A percentile compares a stretch with the other conserved stretches of the same genome.
Evolutionary conservation across 2,797 vertebrate genomes (phyloP).

Genomic region (Vultur gryphus): DNA sequence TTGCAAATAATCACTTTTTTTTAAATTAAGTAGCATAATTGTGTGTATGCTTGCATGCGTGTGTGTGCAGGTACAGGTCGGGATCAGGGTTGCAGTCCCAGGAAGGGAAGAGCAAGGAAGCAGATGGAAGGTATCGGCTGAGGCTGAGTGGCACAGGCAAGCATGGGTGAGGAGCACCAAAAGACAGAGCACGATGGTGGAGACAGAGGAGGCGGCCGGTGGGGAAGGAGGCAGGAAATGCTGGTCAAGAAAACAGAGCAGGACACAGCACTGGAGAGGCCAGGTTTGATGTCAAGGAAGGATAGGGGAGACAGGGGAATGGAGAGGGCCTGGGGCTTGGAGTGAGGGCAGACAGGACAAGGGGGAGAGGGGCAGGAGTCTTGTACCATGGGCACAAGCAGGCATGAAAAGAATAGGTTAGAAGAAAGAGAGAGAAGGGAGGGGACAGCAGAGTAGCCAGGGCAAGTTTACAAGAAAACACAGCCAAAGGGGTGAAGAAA

Average conservation of each 20-base stretch:
- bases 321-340: background rate
- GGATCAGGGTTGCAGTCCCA: background rate
- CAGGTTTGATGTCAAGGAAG: background rate
- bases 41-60: background rate
- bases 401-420: background rate
- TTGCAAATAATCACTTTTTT: background rate
- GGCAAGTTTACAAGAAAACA: background rate
- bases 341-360: background rate
- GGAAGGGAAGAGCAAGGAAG: background rate
- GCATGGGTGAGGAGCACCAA: background rate
- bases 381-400: background rate
- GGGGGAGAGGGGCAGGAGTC: background rate
- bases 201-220: background rate
- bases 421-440: background rate
- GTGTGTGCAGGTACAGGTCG: background rate
- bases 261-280: background rate
- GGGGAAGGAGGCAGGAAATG: background rate
- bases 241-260: background rate
- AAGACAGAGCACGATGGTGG: background rate
- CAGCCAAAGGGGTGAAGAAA: background rate
- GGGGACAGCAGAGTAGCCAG: background rate
- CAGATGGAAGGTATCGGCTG: background rate
- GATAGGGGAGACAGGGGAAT: background rate
- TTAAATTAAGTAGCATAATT: background rate
- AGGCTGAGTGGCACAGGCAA: fast-evolving